Base-by-base conservation (phyloP, 2,797 vertebrate species). In the Sebastes paucispinis region DNA sequence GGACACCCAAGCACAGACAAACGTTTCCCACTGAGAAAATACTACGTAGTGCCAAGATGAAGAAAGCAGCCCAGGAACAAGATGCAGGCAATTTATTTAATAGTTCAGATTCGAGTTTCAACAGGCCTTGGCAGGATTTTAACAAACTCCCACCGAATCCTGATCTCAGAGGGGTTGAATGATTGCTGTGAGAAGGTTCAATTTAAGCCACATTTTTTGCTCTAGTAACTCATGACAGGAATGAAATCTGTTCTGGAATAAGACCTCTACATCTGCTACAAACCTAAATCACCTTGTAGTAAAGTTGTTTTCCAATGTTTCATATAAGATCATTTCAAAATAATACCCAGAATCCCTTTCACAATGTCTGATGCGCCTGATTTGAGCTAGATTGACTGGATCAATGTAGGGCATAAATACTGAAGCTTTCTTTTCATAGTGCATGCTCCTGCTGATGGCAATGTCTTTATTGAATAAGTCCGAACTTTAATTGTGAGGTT, bases 71-170 rank as follows among this genome's bases (percentile, higher is more conserved):
- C 50, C 77, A 73, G 79, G 58, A 88, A 83, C 76, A 74, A 87
- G 71, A 83, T 57, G 74, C 57, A 50, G 64, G 50, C 83, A 79
- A 86, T 90, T 90, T 77, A 80, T 16, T 80, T 87, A 80, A 86
- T 83, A 62, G 86, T 78, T 87, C 54, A 84, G 79, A 87, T 81
- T 86, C 31, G 3, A 72, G 76, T 86, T 88, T 79, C 75, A 77
- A 86, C 68, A 77, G 58, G 84, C 65, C 63, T 76, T 85, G 84
- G 83, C 81, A 84, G 77, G 36, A 81, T 73, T 73, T 64, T 52
- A 31, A 77, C 73, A 66, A 83, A 75, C 69, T 81, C 55, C 34
- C 4, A 69, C 25, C 76, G 75, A 82, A 80, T 47, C 62, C 57
- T 76, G 50, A 84, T 73, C 74, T 89, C 80, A 81, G 78, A 29